Base-by-base conservation (phyloP, 2,888 invertebrate genomes). In the Agrilus mali region DNA sequence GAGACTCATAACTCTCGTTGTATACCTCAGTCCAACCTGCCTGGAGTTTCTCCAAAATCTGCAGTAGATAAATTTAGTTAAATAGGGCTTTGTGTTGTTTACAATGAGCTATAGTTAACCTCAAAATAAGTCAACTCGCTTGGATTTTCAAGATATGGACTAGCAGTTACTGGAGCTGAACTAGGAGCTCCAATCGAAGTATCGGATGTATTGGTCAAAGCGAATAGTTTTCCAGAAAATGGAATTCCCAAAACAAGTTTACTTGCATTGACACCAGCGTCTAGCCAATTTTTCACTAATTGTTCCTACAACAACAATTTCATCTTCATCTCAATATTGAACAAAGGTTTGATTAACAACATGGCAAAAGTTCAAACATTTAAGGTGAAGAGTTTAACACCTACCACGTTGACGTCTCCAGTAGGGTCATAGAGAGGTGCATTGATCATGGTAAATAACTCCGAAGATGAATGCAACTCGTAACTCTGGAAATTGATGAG, bases 111-210 rank as follows among this genome's bases (percentile, higher is more conserved):
- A 27, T 31, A 12, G 39, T 37, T 44, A 57, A 75, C 77, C 67
- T 87, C 86, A 53, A 83, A 82, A 55, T 78, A 86, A 13, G 82
- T 83, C 40, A 84, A 60, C 20, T 72, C 67, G 2, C 86, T 86
- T 12, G 64, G 60, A 37, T 74, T 71, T 15, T 63, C 60, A 0
- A 84, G 82, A 54, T 74, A 81, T 1, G 71, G 75, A 1, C 85
- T 86, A 2, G 73, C 68, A 3, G 64, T 52, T 1, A 82, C 82
- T 0, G 71, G 65, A 1, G 79, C 79, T n/a, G 53, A 63, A 1
- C 73, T 66, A 0, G 75, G 66, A 0, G 81, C 75, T 31, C 79
- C 75, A 0, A 81, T 62, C 1, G 60, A 63, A 17, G 71, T 66
- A 0, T 64, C 53, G 0, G 50, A 57, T 8, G 67, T 52, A 48